Base-by-base conservation (phyloP, 2,888 invertebrate genomes). In the Monopis laevigella region DNA sequence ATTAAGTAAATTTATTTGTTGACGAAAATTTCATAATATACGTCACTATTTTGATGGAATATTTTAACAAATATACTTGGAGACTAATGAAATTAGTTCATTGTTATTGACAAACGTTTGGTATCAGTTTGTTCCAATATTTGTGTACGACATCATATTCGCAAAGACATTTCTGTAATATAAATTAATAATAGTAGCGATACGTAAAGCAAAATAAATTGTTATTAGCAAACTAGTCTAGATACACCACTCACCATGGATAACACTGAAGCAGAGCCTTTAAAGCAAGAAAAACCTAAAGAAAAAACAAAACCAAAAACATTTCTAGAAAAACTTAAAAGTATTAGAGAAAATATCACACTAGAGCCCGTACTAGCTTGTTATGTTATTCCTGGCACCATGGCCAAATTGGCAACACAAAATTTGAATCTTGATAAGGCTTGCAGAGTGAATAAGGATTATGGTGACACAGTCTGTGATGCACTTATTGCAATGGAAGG, bases 361-460 rank as follows among this genome's bases (percentile, higher is more conserved):
- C 82, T 88, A 3, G 88, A 88, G 56, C 88, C 88, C 1, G 82
- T 87, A 45, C 55, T 88, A 36, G 82, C 84, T 2, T 85, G 83
- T 42, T 87, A 85, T 52, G 83, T 87, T 0, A 69, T 88, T 47
- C 86, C 88, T 2, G 82, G 83, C 47, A 80, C 82, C 1, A 54
- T 86, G n/a, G 86, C 89, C 0, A 84, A 87, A 45, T 62, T 93
- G 42, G 92, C 92, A 2, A 90, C 90, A 3, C 92, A 92, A 66
- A 93, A 93, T 65, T 65, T 93, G 13, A 91, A 91, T 65, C 73
- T 93, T 50, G 92, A 92, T 56, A 93, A 93, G 68, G 92, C 92
- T 0, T 93, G 93, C 54, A 73, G 92, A 13, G 92, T 93, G 0
- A 93, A 93, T 56, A 75, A 90, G 55, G 77, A 75, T 1, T 91